phyloP scores from a whole-genome alignment of 2,888 invertebrate genomes.

The Nephrotoma flavescens region DNA sequence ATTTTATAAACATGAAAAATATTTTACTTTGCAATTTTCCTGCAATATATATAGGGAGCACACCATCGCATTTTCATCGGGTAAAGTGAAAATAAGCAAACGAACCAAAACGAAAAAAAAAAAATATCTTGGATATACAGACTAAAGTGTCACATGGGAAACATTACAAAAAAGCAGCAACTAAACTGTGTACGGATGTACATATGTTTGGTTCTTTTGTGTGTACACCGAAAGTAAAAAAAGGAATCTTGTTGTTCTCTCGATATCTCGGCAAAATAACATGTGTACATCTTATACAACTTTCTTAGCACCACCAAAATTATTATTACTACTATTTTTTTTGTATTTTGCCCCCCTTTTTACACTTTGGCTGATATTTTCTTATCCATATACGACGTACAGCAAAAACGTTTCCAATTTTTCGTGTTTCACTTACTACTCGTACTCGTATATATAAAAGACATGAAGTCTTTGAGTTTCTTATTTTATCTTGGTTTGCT shows the following conservation, averaged over 20 bases:
- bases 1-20: neutral
- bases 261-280: neutral
- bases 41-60: neutral
- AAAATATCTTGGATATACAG: neutral
- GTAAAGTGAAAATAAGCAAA: neutral
- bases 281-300: neutral
- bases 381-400: too few species aligned
- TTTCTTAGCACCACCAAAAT: neutral
- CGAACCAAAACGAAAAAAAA: neutral
- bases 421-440: neutral
- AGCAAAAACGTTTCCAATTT: neutral
- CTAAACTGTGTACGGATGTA: neutral
- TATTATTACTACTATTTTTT: neutral
- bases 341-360: neutral
- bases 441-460: neutral
- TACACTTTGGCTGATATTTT: neutral
- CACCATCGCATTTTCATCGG: neutral
- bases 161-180: neutral
- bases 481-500: neutral
- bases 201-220: neutral
- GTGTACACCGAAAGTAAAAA: neutral
- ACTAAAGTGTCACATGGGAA: neutral
- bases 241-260: neutral
- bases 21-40: neutral
- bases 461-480: neutral